Percentiles rank a stretch among this genome's conserved stretches.
Evolutionary conservation across 2,113 vertebrate species (phyloP).

Genomic region (Odocoileus hemionus): DNA sequence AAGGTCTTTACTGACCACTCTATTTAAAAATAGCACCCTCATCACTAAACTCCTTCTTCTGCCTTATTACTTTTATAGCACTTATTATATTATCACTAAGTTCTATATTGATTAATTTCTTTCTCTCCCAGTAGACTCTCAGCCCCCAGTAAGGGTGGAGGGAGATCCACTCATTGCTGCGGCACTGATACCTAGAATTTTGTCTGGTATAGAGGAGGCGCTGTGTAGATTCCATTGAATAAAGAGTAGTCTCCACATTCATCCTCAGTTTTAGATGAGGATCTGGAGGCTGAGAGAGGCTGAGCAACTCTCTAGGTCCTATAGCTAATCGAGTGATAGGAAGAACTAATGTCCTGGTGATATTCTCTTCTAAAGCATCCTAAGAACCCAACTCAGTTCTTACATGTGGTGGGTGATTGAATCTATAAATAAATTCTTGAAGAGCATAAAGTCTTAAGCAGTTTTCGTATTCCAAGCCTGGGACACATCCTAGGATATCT

Average conservation of each 20-base stretch:
- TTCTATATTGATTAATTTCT: background rate
- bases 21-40: background rate
- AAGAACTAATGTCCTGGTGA: background rate
- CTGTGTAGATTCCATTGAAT: background rate
- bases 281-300: background rate
- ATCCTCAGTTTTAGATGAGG: background rate
- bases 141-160: background rate
- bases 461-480: background rate
- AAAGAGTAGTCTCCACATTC: background rate
- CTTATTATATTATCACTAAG: background rate
- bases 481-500: background rate
- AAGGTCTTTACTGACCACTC: background rate
- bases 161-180: background rate
- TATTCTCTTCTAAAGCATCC: background rate
- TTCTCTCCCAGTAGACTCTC: background rate
- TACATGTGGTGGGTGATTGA: background rate
- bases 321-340: background rate
- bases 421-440: background rate
- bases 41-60: background rate
- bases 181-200: background rate
- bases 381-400: background rate
- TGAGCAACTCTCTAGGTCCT: too few species aligned
- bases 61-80: background rate
- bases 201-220: rapidly evolving
- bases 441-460: background rate